Percentiles rank a stretch among this genome's conserved stretches.
Evolutionary conservation across 2,797 vertebrate genomes (phyloP).

Genomic region (Anguilla obscura): DNA sequence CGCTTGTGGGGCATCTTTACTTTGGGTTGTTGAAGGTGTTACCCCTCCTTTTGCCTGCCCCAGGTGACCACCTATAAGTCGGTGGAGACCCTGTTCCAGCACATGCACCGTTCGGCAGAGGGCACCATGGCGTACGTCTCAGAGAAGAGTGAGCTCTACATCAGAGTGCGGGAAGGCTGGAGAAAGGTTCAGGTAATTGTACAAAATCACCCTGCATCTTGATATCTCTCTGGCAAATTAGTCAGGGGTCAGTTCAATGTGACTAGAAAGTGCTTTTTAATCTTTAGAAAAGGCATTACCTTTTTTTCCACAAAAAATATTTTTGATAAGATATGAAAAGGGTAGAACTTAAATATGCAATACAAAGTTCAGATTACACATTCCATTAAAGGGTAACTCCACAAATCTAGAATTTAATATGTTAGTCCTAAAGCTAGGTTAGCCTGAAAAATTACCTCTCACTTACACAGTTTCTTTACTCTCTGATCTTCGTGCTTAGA

Average conservation of each 20-base stretch:
- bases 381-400: background rate
- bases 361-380: background rate
- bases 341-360: background rate
- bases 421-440: background rate
- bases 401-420: background rate
- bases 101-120: constrained; percentile 74
- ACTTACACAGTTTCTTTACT: background rate
- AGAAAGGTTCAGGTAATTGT: constrained; percentile 85
- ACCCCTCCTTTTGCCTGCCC: constrained; percentile 20
- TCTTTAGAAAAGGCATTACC: background rate
- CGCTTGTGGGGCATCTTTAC: background rate
- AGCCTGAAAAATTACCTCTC: background rate
- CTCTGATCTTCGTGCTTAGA: background rate
- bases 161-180: constrained; percentile 90
- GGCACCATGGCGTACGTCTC: constrained; percentile 81
- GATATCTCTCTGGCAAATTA: background rate
- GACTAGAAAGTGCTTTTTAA: background rate
- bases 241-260: background rate
- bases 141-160: constrained; percentile 79
- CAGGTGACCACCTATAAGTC: constrained; percentile 78
- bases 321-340: background rate
- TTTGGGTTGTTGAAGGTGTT: background rate
- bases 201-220: background rate
- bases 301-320: background rate
- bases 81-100: constrained; percentile 81